Evolutionary conservation across 2,113 vertebrate species (phyloP).

Genomic region (Gymnarchus niloticus): DNA sequence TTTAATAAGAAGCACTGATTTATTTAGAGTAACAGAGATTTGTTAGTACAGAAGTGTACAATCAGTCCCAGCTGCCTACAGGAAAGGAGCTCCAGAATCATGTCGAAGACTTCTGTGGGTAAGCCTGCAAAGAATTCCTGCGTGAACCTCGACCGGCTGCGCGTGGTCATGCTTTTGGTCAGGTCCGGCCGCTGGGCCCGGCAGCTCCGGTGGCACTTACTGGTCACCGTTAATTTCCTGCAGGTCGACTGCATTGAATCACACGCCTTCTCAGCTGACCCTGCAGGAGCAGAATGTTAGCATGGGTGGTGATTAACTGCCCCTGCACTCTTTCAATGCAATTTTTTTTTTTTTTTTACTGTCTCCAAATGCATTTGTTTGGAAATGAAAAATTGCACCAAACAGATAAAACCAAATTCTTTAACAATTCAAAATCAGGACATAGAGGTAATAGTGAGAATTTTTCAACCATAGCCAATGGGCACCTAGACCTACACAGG

Average conservation of each 20-base stretch:
- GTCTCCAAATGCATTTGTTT: neutral
- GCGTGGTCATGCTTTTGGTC: slow-evolving; percentile 24
- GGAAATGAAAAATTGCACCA: neutral
- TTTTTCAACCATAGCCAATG: neutral
- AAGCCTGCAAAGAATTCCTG: slow-evolving; percentile 63
- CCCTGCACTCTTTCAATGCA: neutral
- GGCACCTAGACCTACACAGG: too few relatives aligned
- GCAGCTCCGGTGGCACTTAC: slow-evolving; percentile 40
- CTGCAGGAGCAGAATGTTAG: neutral
- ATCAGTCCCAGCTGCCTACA: slow-evolving; percentile 46
- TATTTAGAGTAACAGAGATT: neutral
- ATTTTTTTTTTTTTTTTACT: neutral
- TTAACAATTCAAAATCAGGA: neutral
- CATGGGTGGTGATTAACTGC: neutral
- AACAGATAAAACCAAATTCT: neutral
- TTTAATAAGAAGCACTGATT: neutral
- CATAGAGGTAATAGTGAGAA: neutral
- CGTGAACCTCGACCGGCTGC: slow-evolving; percentile 40
- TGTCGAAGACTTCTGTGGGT: slow-evolving; percentile 76
- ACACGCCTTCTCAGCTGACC: neutral
- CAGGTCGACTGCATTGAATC: slow-evolving; percentile 28
- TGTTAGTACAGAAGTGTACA: neutral
- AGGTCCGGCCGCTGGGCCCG: slow-evolving; percentile 19
- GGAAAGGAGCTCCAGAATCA: slow-evolving; percentile 69
- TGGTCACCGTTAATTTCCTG: slow-evolving; percentile 27